Conservation (phyloP, 2,888 invertebrate genomes). For the Pediacus dermestoides region DNA sequence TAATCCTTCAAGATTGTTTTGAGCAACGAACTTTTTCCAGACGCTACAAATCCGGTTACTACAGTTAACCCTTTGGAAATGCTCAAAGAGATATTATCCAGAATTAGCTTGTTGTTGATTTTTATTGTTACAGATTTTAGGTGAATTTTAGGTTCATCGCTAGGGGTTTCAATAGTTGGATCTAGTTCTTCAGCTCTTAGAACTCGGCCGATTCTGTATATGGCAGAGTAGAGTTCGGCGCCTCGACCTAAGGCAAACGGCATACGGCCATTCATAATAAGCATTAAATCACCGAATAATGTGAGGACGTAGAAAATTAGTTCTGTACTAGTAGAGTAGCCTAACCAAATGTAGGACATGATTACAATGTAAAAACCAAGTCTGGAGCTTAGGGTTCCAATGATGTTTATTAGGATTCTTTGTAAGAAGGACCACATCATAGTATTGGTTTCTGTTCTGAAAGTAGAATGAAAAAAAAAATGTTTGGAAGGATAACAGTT, state of each 20-base stretch:
- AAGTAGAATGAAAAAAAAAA: too few relatives aligned
- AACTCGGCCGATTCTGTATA: conserved; percentile 16
- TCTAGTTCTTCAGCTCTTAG: conserved; percentile 15
- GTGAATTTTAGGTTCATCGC: neutral
- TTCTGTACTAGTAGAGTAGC: conserved; percentile 28
- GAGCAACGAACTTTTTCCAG: conserved; percentile 56
- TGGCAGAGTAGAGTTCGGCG: conserved; percentile 19
- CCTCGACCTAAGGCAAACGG: conserved; percentile 16
- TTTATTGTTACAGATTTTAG: conserved; percentile 16
- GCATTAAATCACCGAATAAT: neutral
- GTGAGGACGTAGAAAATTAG: conserved; percentile 32
- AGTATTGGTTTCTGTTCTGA: conserved; percentile 11
- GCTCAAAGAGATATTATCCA: conserved; percentile 47
- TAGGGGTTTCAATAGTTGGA: neutral
- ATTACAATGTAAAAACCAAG: conserved; percentile 21
- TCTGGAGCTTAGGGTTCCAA: conserved; percentile 1
- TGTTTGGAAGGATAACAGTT: too few relatives aligned
- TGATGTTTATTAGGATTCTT: neutral
- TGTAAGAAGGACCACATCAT: neutral
- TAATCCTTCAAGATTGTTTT: conserved; percentile 47
- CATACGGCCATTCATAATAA: conserved; percentile 3
- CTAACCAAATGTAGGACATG: conserved; percentile 31
- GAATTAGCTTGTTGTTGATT: conserved; percentile 35
- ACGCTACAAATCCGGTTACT: conserved; percentile 62
- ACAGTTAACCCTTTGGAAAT: conserved; percentile 50